Evolutionary conservation across 1,140 invertebrate species (phyloP).

Genomic region (Drosophila hydei): DNA sequence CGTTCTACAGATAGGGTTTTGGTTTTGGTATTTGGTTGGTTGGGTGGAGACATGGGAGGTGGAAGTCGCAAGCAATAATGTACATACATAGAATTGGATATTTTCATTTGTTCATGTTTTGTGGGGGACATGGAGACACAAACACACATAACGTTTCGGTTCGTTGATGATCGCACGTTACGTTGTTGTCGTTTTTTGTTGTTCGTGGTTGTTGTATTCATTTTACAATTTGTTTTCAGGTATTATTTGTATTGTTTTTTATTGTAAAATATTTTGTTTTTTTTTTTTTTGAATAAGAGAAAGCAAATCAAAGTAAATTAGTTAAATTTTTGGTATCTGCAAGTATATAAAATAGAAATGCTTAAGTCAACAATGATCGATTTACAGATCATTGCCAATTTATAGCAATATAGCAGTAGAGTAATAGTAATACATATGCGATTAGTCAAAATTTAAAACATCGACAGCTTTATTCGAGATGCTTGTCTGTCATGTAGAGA

Average conservation of each 20-base stretch:
- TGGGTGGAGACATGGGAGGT: constrained; percentile 32
- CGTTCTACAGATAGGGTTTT: constrained; percentile 66
- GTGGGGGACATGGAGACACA: constrained; percentile 45
- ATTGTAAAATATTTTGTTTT: constrained; percentile 33
- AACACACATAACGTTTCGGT: constrained; percentile 64
- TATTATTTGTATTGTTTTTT: constrained; percentile 15
- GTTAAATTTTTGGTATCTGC: constrained; percentile 82
- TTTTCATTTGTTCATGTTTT: constrained; percentile 55
- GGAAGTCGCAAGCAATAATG: constrained; percentile 72
- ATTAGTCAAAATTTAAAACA: constrained; percentile 14
- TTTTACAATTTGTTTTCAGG: constrained; percentile 62
- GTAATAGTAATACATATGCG: constrained; percentile 43
- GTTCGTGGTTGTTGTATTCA: constrained; percentile 60
- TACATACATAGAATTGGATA: constrained; percentile 76
- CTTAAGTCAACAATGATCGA: constrained; percentile 80
- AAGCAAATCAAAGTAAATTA: constrained; percentile 84
- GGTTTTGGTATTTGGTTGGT: constrained; percentile 51
- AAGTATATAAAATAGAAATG: constrained; percentile 83
- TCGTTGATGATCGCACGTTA: constrained; percentile 66
- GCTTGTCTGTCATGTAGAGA: neutral
- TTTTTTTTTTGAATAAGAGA: constrained; percentile 81
- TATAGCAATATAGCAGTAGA: constrained; percentile 63
- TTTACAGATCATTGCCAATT: constrained; percentile 72
- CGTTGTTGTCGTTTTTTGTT: constrained; percentile 61
- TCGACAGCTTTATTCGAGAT: constrained; percentile 10